Conservation (phyloP, 2,113 vertebrate species). For the Syngnathus scovelli region DNA sequence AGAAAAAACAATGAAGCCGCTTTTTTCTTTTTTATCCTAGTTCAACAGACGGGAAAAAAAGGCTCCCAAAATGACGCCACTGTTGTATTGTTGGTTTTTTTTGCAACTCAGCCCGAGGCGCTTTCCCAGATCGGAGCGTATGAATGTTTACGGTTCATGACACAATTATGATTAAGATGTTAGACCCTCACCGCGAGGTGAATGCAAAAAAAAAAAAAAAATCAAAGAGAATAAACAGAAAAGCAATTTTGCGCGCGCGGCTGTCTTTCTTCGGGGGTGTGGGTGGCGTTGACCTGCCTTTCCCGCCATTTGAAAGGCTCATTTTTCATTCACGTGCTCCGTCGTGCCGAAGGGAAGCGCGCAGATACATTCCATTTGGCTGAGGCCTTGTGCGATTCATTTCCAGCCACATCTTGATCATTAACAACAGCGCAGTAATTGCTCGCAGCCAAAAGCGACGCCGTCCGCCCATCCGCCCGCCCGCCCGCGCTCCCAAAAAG, state of each 20-base stretch:
- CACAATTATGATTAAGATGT: constrained; percentile 61
- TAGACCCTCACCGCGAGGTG: constrained; percentile 28
- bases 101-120: constrained; percentile 25
- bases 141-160: constrained; percentile 56
- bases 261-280: constrained; percentile 21
- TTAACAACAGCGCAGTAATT: constrained; percentile 1
- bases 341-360: background rate
- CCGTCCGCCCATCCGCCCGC: too few relatives aligned
- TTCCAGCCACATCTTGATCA: background rate
- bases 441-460: background rate
- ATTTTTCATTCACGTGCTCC: background rate
- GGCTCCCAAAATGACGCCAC: background rate
- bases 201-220: background rate
- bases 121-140: constrained; percentile 26
- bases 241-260: constrained; percentile 45
- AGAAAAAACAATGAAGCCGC: too few relatives aligned
- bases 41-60: background rate
- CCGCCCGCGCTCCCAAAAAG: background rate
- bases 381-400: background rate
- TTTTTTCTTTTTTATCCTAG: background rate
- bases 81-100: background rate
- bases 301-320: background rate
- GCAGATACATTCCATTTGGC: background rate
- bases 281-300: constrained; percentile 34
- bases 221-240: constrained; percentile 15